Evolutionary conservation across 2,888 invertebrate species (phyloP).

Genomic region (Serrognathus titanus): DNA sequence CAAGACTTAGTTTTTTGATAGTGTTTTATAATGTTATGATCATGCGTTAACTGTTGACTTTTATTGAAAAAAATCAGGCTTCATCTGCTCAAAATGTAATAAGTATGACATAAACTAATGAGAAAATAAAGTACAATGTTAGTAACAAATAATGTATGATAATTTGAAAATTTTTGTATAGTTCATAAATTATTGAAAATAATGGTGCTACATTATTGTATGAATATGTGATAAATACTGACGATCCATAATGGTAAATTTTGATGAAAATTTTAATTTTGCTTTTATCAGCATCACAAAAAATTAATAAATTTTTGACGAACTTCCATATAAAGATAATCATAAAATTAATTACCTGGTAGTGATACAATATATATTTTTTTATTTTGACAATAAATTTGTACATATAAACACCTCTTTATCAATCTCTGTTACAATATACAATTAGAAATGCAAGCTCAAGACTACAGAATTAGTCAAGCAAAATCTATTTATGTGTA

Average conservation of each 20-base stretch:
- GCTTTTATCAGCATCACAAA: no score
- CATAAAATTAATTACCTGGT: no score
- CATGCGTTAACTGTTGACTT: no score
- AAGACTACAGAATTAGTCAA: no score
- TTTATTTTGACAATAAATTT: no score
- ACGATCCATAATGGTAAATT: constrained; percentile 26
- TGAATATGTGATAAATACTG: constrained; percentile 30
- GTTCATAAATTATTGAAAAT: constrained; percentile 19
- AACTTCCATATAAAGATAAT: no score
- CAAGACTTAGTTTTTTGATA: not conserved
- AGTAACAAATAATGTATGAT: constrained; percentile 11
- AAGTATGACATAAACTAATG: constrained; percentile 11
- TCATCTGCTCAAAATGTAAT: constrained; percentile 16
- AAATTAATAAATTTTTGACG: no score
- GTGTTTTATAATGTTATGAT: not conserved
- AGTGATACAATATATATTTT: no score
- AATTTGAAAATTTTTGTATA: constrained; percentile 15
- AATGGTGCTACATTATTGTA: constrained; percentile 31
- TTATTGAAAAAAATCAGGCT: not conserved
- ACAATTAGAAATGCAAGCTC: no score
- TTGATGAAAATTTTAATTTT: not conserved
- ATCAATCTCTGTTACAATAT: no score
- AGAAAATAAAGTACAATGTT: constrained; percentile 18
- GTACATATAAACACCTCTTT: no score
- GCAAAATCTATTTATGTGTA: no score